Conservation (phyloP, 2,888 invertebrate species). For the Lymantria monacha region DNA sequence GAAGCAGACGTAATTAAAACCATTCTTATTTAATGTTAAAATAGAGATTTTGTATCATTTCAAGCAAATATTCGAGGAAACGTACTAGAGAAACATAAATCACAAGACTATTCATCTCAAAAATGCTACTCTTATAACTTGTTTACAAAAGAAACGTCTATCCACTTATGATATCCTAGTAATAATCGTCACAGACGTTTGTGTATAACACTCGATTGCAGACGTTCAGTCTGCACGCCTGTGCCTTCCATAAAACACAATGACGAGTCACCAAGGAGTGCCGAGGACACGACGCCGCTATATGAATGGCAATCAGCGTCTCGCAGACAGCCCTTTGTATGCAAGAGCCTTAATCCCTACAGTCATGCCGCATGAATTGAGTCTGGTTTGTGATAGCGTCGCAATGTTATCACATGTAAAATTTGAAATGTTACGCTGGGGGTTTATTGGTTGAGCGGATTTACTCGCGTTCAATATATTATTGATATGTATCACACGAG, state of each 20-base stretch:
- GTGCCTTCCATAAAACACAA: slow-evolving; percentile 1
- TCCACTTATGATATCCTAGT: slow-evolving; percentile 1
- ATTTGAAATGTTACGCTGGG: too few species aligned
- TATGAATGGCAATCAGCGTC: slow-evolving; percentile 22
- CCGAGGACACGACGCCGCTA: slow-evolving; percentile 4
- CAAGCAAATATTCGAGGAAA: too few species aligned
- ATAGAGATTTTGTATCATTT: too few species aligned
- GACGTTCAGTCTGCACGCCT: slow-evolving; percentile 14
- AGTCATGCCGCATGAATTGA: slow-evolving; percentile 1
- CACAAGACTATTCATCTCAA: not conserved
- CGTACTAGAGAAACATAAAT: not conserved
- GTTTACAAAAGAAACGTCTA: not conserved
- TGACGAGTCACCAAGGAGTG: slow-evolving; percentile 5
- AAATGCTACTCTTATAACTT: not conserved
- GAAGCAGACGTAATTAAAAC: too few species aligned
- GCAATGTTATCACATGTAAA: not conserved
- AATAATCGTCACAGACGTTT: slow-evolving; percentile 7
- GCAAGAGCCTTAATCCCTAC: slow-evolving; percentile 10
- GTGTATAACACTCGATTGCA: slow-evolving; percentile 1
- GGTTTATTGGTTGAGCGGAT: too few species aligned
- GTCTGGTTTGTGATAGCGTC: not conserved
- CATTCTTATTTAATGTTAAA: too few species aligned
- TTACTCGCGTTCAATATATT: too few species aligned
- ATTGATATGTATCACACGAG: too few species aligned
- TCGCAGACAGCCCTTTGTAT: slow-evolving; percentile 11